Evolutionary conservation across 2,797 vertebrate species (phyloP), one percentile per base, ranked within the genome.

Genomic region (Cetoscarus ocellatus): DNA sequence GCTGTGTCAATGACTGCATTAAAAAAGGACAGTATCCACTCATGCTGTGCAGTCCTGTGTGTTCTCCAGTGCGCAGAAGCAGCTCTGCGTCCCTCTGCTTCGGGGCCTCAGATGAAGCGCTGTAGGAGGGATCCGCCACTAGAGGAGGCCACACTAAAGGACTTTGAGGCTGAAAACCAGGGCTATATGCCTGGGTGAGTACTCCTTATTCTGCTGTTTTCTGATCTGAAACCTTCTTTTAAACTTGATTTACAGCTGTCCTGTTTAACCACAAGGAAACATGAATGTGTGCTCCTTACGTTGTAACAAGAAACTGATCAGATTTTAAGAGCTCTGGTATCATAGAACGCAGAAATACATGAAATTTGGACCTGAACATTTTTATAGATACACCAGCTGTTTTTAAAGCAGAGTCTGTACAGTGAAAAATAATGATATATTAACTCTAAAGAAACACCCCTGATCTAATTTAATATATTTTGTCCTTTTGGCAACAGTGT

Each of bases 61-160:
- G 34, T 80, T 73, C 50, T 70, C 6, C 12, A 86, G 68, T 48
- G 65, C 17, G 36, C 42, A 1, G 39, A 52, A 2, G 34, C 6
- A 1, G 6, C 1, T 0, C 67, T 34, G 3, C 1, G 3, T 12
- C 2, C 15, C 11, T 36, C 15, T n/a, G 34, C 40, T 7, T 64
- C n/a, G 51, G 44, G 73, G 75, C 71, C 48, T 7, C 40, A 3
- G 27, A 2, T 52, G 57, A 92, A 91, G 80, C 70, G 84, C 36
- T 15, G 27, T 63, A 79, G 12, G 39, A 79, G 7, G n/a, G 58
- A 82, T 15, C 83, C 70, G 10, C 77, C 91, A 90, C 88, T 90
- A 90, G 91, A 92, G 89, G 88, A 75, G 9, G 82, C 83, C 69
- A 80, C 86, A 67, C 42, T 92, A 69, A 42, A 90, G 53, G 74